Evolutionary conservation across 2,888 invertebrate genomes (phyloP), one percentile per base, ranked within the genome.

Genomic region (Pandemis heparana): DNA sequence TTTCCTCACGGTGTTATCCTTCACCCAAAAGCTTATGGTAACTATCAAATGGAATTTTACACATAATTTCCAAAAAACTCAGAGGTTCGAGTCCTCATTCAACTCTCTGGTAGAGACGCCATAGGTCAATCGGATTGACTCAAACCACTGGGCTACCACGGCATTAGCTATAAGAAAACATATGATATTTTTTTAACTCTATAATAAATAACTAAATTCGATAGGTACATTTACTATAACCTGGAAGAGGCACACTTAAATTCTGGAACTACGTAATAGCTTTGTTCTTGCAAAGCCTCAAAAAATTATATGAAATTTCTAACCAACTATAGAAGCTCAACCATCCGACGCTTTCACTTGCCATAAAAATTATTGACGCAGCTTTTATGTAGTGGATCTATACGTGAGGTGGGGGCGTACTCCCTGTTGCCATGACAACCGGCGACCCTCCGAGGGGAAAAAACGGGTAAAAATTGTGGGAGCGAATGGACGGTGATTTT

Each of bases 391-490:
- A 89, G 86, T 82, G 80, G 76, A 84, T 81, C 81, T 75, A 62
- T 63, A 41, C 79, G 79, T 82, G 81, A 82, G 84, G 86, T 86
- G 81, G 89, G 85, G 83, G 83, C 84, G 77, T 77, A 74, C 80
- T 76, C 83, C 79, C 82, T 83, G 94, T 95, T 87, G 87, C 89
- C 85, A 90, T 90, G 88, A 88, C 86, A 81, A 95, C 94, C 84
- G 85, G 84, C 88, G 89, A 91, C 92, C 94, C 93, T 92, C 91
- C 77, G 88, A 90, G 94, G 93, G 94, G 92, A 93, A 94, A 94
- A 94, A 94, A 93, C 90, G 91, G 90, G 92, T 93, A 94, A 94
- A 94, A 94, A 94, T 92, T 91, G 89, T 88, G 92, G 89, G 90
- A 87, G 90, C 90, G 88, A 88, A 89, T 88, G 92, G 90, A 87